These are phyloP conservation scores for Elmis aenea DNA, from an alignment of 2,888 invertebrate genomes.

Conservation along the genomic window DNA sequence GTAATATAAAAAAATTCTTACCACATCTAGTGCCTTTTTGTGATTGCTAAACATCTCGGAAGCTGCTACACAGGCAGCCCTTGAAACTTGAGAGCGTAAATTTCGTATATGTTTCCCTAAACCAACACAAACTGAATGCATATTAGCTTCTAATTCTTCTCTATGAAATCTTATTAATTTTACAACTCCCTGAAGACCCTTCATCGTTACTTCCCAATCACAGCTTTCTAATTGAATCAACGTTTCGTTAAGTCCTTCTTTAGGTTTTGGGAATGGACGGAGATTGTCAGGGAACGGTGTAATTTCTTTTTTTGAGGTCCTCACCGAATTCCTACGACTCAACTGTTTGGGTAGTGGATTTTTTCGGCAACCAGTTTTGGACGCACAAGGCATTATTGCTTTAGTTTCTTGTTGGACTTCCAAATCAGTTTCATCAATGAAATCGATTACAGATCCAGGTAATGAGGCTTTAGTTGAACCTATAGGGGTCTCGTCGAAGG, in stretches of 20 bases:
- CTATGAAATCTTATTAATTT: constrained; percentile 64
- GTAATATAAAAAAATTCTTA: constrained; percentile 45
- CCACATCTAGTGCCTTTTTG: constrained; percentile 54
- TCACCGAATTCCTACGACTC: constrained; percentile 20
- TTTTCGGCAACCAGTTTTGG: constrained; percentile 18
- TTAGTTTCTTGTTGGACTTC: constrained; percentile 7
- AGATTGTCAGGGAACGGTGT: constrained; percentile 31
- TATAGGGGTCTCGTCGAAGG: constrained; percentile 24
- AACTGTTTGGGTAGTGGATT: constrained; percentile 15
- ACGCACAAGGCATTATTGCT: too few relatives aligned
- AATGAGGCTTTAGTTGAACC: constrained; percentile 24
- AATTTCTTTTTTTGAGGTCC: constrained; percentile 17
- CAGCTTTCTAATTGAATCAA: constrained; percentile 62
- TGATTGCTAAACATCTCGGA: constrained; percentile 71
- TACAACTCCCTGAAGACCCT: constrained; percentile 64
- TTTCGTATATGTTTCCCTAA: constrained; percentile 78
- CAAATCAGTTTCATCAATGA: constrained; percentile 17
- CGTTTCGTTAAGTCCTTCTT: constrained; percentile 59
- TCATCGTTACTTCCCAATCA: constrained; percentile 77
- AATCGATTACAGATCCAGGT: constrained; percentile 29
- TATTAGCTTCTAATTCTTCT: constrained; percentile 58
- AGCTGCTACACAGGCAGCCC: constrained; percentile 79
- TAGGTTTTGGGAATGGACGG: constrained; percentile 58
- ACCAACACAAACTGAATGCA: constrained; percentile 65
- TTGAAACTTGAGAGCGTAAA: constrained; percentile 86